Evolutionary conservation across 2,113 vertebrate genomes (phyloP).

Genomic region (Forbesichthys agassizii): DNA sequence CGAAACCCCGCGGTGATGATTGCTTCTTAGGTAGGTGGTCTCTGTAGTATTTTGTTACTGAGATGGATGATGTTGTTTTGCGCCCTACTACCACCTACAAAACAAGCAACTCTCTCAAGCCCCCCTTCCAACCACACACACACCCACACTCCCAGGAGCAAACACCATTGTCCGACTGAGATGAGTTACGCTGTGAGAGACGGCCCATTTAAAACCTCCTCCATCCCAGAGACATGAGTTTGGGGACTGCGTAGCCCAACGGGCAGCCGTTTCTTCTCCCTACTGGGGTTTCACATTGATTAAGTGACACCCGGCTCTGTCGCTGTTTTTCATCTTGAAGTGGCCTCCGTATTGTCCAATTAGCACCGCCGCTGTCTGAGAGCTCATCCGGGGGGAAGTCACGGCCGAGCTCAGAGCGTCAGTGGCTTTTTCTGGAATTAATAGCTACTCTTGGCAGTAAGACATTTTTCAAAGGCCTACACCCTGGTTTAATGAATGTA

Average conservation of each 20-base stretch:
- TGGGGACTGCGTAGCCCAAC: slow-evolving; percentile 33
- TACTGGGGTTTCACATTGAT: slow-evolving; percentile 66
- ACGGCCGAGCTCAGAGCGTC: slow-evolving; percentile 10
- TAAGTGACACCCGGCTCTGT: slow-evolving; percentile 62
- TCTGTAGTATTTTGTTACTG: slow-evolving; percentile 42
- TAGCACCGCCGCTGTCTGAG: slow-evolving; percentile 41
- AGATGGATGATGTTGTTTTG: slow-evolving; percentile 68
- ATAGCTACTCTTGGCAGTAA: slow-evolving; percentile 9
- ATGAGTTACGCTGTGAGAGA: slow-evolving; percentile 43
- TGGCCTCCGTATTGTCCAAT: slow-evolving; percentile 61
- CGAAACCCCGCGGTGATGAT: slow-evolving; percentile 41
- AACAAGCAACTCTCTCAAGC: slow-evolving; percentile 38
- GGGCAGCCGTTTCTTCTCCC: slow-evolving; percentile 36
- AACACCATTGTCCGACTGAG: slow-evolving; percentile 48
- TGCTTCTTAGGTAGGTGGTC: slow-evolving; percentile 38
- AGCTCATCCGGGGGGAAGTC: slow-evolving; percentile 14
- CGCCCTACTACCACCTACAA: slow-evolving; percentile 1
- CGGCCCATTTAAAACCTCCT: slow-evolving; percentile 54
- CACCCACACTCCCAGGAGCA: slow-evolving; percentile 32
- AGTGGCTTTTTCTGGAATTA: slow-evolving; percentile 44
- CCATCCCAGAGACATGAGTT: slow-evolving; percentile 44
- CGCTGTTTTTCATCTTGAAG: slow-evolving; percentile 73
- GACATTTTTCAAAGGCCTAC: slow-evolving; percentile 44
- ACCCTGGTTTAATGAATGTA: slow-evolving; percentile 29
- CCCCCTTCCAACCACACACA: slow-evolving; percentile 11